phyloP scores from a whole-genome alignment of 2,797 vertebrate genomes.

The Pempheris klunzingeri region DNA sequence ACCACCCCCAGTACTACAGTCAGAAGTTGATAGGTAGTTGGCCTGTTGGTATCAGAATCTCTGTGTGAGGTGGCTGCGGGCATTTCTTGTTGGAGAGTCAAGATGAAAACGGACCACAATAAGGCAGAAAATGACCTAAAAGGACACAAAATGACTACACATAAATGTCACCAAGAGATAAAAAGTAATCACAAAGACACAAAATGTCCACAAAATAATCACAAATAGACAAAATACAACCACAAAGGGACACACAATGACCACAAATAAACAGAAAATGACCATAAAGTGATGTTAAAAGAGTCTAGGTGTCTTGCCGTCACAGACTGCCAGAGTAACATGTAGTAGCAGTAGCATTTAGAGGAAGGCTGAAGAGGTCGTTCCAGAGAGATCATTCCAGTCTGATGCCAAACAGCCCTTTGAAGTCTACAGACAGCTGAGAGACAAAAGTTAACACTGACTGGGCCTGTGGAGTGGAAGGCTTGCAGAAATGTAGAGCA shows the following conservation, averaged over 20 bases:
- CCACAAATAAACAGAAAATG: not conserved
- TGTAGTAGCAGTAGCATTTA: too few relatives aligned
- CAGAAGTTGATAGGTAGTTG: too few relatives aligned
- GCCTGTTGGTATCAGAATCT: too few relatives aligned
- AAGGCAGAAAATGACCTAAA: not conserved
- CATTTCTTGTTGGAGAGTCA: not conserved
- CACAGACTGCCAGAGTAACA: too few relatives aligned
- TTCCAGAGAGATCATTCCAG: constrained; percentile 51
- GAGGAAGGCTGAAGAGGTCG: constrained; percentile 23
- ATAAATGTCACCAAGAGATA: too few relatives aligned
- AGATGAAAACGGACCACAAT: not conserved
- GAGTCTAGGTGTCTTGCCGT: not conserved
- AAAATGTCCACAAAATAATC: not conserved
- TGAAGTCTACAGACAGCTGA: constrained; percentile 53
- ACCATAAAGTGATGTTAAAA: not conserved
- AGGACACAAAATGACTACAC: not conserved
- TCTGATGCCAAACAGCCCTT: constrained; percentile 53
- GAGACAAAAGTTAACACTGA: constrained; percentile 8
- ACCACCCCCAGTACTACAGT: too few relatives aligned
- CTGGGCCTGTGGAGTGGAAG: constrained; percentile 6
- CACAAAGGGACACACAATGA: not conserved
- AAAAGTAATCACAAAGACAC: fast-evolving
- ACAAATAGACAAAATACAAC: not conserved
- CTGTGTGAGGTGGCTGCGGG: too few relatives aligned
- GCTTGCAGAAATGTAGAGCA: constrained; percentile 26